Evolutionary conservation across 2,888 invertebrate species (phyloP).

Genomic region (Dryobota labecula): DNA sequence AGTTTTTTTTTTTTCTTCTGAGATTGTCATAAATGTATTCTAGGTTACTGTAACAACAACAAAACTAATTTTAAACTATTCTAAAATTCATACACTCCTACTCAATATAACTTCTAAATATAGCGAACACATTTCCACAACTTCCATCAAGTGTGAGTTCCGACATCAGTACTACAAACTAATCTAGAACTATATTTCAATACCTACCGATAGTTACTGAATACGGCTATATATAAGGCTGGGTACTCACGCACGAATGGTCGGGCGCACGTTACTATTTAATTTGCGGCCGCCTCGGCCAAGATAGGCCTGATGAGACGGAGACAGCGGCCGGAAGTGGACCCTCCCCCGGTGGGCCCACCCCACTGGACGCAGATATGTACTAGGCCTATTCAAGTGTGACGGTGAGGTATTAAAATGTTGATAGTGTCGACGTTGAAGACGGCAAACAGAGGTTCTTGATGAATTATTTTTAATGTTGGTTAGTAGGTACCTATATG

Average conservation of each 20-base stretch:
- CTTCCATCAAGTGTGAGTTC: slow-evolving; percentile 33
- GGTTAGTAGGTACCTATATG: slow-evolving; percentile 20
- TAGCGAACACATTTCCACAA: slow-evolving; percentile 18
- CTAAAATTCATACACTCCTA: slow-evolving; percentile 7
- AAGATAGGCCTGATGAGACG: slow-evolving; percentile 89
- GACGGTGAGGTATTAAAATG: slow-evolving; percentile 77
- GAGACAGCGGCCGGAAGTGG: slow-evolving; percentile 87
- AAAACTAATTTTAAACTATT: slow-evolving; percentile 26
- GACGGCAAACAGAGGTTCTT: slow-evolving; percentile 53
- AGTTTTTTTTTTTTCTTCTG: not conserved
- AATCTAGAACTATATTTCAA: slow-evolving; percentile 59
- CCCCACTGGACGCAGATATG: slow-evolving; percentile 76
- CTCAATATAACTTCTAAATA: slow-evolving; percentile 12
- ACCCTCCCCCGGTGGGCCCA: slow-evolving; percentile 70
- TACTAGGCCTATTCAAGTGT: slow-evolving; percentile 83
- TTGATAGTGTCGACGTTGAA: slow-evolving; percentile 68
- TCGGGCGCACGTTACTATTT: slow-evolving; percentile 82
- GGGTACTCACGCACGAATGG: slow-evolving; percentile 66
- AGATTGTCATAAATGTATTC: not conserved
- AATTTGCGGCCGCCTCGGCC: slow-evolving; percentile 86
- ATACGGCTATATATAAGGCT: slow-evolving; percentile 46
- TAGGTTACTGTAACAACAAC: too few relatives aligned
- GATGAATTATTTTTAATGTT: slow-evolving; percentile 57
- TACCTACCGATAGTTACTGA: slow-evolving; percentile 48
- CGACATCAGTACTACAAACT: slow-evolving; percentile 49